These are phyloP conservation scores for Forficula auricularia DNA, from an alignment of 1,140 invertebrate genomes.

Conservation along the genomic window DNA sequence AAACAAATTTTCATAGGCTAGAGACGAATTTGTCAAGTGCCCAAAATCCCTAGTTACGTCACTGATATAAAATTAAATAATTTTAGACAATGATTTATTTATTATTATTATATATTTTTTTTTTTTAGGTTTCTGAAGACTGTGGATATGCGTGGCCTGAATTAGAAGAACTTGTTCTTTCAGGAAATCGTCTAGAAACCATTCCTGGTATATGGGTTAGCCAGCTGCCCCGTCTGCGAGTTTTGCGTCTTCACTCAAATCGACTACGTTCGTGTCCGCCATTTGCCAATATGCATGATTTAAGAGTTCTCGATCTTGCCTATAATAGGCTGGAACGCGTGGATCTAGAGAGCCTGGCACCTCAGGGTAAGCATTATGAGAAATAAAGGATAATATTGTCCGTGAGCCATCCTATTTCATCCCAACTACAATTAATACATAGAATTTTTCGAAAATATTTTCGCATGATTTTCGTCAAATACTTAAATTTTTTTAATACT, in stretches of 20 bases:
- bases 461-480: too few species aligned
- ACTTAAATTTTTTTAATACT: too few species aligned
- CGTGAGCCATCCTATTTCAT: too few species aligned
- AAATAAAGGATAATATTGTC: too few species aligned
- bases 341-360: constrained; percentile 53
- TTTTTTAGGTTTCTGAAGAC: constrained; percentile 21
- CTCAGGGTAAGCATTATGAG: constrained; percentile 27
- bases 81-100: too few species aligned
- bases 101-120: too few species aligned
- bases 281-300: constrained; percentile 47
- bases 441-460: too few species aligned
- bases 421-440: too few species aligned
- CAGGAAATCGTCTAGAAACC: constrained; percentile 58
- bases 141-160: constrained; percentile 56
- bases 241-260: constrained; percentile 68
- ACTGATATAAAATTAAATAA: too few species aligned
- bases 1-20: too few species aligned
- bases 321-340: constrained; percentile 66
- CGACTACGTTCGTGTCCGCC: constrained; percentile 52
- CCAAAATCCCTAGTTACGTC: too few species aligned
- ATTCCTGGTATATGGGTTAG: constrained; percentile 54
- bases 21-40: too few species aligned
- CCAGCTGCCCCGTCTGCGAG: constrained; percentile 46
- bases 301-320: constrained; percentile 63
- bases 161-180: constrained; percentile 62